Conservation (phyloP, 2,888 invertebrate species). For the Serrognathus titanus region DNA sequence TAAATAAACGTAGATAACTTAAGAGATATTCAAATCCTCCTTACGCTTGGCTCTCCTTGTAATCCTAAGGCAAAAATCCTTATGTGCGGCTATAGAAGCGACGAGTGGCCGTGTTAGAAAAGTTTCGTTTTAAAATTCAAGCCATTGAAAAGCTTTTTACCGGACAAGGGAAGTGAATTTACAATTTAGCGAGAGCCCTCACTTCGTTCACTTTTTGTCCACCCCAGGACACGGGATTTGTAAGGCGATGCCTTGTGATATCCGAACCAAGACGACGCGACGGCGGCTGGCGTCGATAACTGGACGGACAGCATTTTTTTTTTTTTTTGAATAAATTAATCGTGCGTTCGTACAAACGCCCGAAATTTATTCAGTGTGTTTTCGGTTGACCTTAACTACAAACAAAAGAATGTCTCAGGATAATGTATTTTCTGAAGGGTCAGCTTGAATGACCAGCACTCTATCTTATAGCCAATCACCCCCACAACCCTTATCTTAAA, state of each 20-base stretch:
- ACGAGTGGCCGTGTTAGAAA: conserved; percentile 17
- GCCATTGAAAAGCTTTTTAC: conserved; percentile 47
- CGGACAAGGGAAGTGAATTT: conserved; percentile 53
- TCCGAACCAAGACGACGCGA: conserved; percentile 23
- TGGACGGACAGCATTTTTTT: background rate
- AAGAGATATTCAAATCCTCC: background rate
- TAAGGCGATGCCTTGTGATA: conserved; percentile 39
- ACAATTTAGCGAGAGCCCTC: conserved; percentile 44
- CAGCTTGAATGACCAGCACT: conserved; percentile 41
- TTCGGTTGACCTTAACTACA: conserved; percentile 24
- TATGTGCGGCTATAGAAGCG: conserved; percentile 19
- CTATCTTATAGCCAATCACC: conserved; percentile 42
- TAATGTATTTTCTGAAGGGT: conserved; percentile 42
- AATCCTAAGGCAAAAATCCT: conserved; percentile 26
- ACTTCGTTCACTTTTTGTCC: conserved; percentile 30
- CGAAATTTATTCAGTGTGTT: conserved; percentile 9
- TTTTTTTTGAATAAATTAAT: background rate
- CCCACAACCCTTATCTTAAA: conserved; percentile 38
- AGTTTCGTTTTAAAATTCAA: conserved; percentile 45
- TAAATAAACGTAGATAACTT: too few species aligned
- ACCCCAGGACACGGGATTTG: conserved; percentile 48
- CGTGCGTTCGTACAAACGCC: background rate
- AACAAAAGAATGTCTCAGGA: conserved; percentile 18
- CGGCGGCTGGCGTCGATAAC: background rate
- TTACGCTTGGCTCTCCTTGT: background rate